Percentiles rank a stretch among this genome's conserved stretches.
These are phyloP conservation scores for Varecia variegata DNA, from an alignment of 2,797 vertebrate genomes.

Conservation along the genomic window DNA sequence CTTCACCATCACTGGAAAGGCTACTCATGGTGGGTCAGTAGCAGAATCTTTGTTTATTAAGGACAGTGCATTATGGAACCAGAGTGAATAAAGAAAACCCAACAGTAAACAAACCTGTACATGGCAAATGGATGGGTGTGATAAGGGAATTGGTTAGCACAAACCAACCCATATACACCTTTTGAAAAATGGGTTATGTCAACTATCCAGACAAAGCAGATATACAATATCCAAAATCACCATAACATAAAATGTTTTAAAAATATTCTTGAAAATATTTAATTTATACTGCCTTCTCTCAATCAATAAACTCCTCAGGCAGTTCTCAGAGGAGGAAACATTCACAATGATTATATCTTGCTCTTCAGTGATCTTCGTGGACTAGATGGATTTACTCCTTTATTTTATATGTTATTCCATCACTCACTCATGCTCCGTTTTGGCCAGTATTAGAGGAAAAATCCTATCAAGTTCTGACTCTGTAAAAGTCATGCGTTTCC, in stretches of 20 bases:
- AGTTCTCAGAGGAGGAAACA: slow-evolving; percentile 5
- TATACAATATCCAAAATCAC: slow-evolving; percentile 26
- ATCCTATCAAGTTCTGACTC: neutral
- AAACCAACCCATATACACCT: neutral
- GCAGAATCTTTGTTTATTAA: neutral
- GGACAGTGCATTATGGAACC: neutral
- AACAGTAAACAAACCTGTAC: neutral
- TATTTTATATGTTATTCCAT: neutral
- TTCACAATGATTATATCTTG: slow-evolving; percentile 1
- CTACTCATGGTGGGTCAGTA: neutral
- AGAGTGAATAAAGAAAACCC: neutral
- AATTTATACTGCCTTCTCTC: slow-evolving; percentile 43
- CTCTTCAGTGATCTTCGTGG: neutral
- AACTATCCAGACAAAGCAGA: slow-evolving; percentile 19
- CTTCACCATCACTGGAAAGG: neutral
- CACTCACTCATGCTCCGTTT: neutral
- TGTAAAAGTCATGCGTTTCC: neutral
- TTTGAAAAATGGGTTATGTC: slow-evolving; percentile 52
- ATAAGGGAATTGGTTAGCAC: neutral
- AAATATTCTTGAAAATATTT: slow-evolving; percentile 43
- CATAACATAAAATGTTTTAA: neutral
- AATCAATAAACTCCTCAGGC: slow-evolving; percentile 32
- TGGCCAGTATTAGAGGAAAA: slow-evolving; percentile 1
- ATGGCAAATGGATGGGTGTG: neutral
- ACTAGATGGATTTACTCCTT: slow-evolving; percentile 3